Percentiles rank a stretch among this genome's conserved stretches.
Conservation (phyloP, 2,113 vertebrate genomes). For the Spea multiplicata region DNA sequence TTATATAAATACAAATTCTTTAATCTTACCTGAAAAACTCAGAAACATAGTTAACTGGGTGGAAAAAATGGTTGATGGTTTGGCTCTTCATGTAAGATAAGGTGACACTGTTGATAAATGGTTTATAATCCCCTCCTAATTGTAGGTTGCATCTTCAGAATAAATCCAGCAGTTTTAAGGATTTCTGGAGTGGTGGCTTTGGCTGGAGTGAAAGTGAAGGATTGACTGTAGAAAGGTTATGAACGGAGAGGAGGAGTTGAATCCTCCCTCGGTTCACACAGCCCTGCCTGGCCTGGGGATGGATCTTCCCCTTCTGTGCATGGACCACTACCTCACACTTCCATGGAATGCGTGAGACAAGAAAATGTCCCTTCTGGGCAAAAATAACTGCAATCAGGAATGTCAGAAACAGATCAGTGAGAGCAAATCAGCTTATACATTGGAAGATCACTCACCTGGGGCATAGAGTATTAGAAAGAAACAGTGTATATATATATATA, state of each 20-base stretch:
- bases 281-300: constrained; percentile 21
- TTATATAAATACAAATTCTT: neutral
- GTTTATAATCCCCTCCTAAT: neutral
- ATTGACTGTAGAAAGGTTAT: constrained; percentile 29
- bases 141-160: constrained; percentile 1
- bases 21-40: neutral
- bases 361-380: constrained; percentile 33
- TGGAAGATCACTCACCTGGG: constrained; percentile 22
- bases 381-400: constrained; percentile 44
- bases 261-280: constrained; percentile 31
- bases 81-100: neutral
- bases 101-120: neutral
- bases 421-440: constrained; percentile 14
- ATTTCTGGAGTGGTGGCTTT: constrained; percentile 16
- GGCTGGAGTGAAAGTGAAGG: constrained; percentile 15
- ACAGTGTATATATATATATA: neutral
- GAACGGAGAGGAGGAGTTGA: constrained; percentile 30
- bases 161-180: constrained; percentile 26
- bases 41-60: neutral
- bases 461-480: constrained; percentile 33
- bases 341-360: constrained; percentile 33
- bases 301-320: neutral
- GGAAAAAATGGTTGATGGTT: neutral
- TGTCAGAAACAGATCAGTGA: constrained; percentile 18
- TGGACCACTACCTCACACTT: constrained; percentile 42